Evolutionary conservation across 2,797 vertebrate genomes (phyloP), one percentile per base, ranked within the genome.

Genomic region (Malurus splendens): DNA sequence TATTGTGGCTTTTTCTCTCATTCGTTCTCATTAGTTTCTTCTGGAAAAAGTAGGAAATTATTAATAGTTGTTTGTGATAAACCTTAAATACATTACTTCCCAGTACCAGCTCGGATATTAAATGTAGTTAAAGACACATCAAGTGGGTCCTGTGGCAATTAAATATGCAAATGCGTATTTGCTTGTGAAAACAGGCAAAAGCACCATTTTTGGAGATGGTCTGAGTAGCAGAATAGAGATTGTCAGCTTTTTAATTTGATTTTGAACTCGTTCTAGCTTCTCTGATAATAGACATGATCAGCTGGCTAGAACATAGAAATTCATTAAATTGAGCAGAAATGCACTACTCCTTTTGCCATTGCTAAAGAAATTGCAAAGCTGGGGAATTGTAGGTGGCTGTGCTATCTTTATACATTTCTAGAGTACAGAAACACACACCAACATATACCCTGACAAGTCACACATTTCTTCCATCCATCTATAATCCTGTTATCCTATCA

Each of bases 251-350:
- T 76, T 23, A 28, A 7, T 66, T 73, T 75, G 27, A 62, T 87
- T 92, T 78, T 82, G 38, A 75, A 39, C 18, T 81, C 44, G 7
- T 51, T 83, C 27, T 83, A 50, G 32, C 48, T 81, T 76, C 12
- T 70, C 25, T 52, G 70, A 91, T 90, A 88, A 83, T 33, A 90
- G 52, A 75, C 14, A 68, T 45, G 56, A 95, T 94, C 89, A 92
- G 59, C 48, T 89, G 48, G 56, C 33, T 67, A 71, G 59, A 90
- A 91, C 90, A 57, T 82, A 91, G 42, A 38, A 80, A 71, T 95
- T 94, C 86, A 92, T 92, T 90, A 87, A 94, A 84, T 82, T 79
- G 32, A 90, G 70, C 20, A 86, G 55, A 91, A 94, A 59, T 45
- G 57, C n/a, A 60, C 14, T 28, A 85, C 85, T 88, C 20, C 71